Evolutionary conservation across 1,140 invertebrate species (phyloP).

Genomic region (Drosophila ambigua): DNA sequence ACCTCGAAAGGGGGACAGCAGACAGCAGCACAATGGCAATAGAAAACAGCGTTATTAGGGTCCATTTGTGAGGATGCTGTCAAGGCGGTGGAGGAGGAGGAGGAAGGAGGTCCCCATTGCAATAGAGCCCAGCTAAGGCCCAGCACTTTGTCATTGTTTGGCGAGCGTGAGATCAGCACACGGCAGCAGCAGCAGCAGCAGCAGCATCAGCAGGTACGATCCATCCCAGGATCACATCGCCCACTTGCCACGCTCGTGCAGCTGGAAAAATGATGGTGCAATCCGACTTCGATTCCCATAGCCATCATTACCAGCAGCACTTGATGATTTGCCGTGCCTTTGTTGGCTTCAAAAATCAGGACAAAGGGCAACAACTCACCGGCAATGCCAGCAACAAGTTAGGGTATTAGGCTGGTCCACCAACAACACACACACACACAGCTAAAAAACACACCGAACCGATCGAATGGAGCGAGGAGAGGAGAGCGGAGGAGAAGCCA

Average conservation of each 20-base stretch:
- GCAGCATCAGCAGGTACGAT: conserved; percentile 50
- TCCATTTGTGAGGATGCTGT: conserved; percentile 43
- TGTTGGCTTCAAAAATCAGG: conserved; percentile 51
- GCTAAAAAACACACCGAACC: conserved; percentile 33
- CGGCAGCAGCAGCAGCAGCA: conserved; percentile 47
- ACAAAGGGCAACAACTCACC: conserved; percentile 59
- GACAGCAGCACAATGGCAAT: conserved; percentile 37
- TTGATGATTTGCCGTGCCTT: conserved; percentile 76
- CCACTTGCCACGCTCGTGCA: conserved; percentile 79
- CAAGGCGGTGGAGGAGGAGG: conserved; percentile 36
- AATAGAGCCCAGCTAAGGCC: conserved; percentile 39
- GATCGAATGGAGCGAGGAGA: no score
- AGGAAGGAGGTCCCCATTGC: background rate
- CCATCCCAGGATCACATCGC: conserved; percentile 32
- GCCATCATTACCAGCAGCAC: conserved; percentile 47
- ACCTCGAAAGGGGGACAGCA: conserved; percentile 37
- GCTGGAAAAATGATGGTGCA: conserved; percentile 79
- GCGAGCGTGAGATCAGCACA: conserved; percentile 80
- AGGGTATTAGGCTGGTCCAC: conserved; percentile 41
- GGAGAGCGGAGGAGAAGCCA: no score
- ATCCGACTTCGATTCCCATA: conserved; percentile 63
- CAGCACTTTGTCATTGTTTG: conserved; percentile 73
- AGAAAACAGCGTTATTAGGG: conserved; percentile 62
- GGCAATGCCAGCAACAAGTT: conserved; percentile 54
- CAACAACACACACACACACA: conserved; percentile 33